Evolutionary conservation across 2,113 vertebrate genomes (phyloP), one percentile per base, ranked within the genome.

Genomic region (Meriones unguiculatus): DNA sequence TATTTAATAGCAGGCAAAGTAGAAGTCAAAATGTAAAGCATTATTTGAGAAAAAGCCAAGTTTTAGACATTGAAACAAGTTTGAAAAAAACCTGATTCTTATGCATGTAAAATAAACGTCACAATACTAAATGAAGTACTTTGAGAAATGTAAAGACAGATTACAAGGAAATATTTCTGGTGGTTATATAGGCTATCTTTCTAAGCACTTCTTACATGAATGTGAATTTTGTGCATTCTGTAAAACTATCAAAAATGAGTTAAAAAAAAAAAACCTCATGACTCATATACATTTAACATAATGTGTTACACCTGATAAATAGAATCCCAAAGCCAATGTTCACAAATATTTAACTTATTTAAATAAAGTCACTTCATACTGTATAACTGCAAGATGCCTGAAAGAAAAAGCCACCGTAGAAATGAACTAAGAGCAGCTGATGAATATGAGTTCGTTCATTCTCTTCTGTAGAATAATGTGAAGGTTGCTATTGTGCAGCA

Each of bases 1-100:
- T 97, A 95, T 97, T 97, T 97, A 98, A 97, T 97, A 96, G 95
- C 90, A 94, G 87, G 93, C 90, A 97, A 97, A 97, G 93, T 90
- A 97, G 80, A 97, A 93, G 96, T 97, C 95, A 95, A 90, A 96
- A 95, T 75, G 95, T 97, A 97, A 96, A 97, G 89, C 95, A 87
- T 69, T 76, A 87, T 95, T 90, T 96, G 94, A 96, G 80, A 96
- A 73, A 93, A 94, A 94, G 91, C 86, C 59, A 81, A 85, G 96
- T 96, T 95, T 90, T 30, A 92, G 93, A 95, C 82, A 75, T 9
- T 57, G 80, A 78, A 97, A 86, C 91, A 81, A 89, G 46, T 46
- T 4, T 46, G 70, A 92, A 73, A 57, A 59, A 81, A 22, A 32
- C 46, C 96, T 67, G 57, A 94, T n/a, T 89, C 86, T 85, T 97